phyloP scores from a whole-genome alignment of 2,113 vertebrate species.

The Sardina pilchardus region DNA sequence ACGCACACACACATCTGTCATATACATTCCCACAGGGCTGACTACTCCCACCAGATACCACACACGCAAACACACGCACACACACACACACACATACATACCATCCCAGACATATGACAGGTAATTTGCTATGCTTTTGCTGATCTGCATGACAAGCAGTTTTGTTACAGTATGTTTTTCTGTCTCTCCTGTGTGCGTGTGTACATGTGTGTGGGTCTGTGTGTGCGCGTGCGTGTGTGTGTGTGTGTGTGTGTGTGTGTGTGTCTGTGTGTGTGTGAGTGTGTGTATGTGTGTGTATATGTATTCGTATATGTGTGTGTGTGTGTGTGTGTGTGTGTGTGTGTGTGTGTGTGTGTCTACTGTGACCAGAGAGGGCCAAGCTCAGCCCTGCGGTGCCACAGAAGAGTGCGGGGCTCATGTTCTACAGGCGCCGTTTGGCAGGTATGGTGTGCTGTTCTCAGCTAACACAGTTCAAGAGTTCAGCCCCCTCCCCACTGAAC shows the following conservation, averaged over 20 bases:
- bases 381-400: too few relatives aligned
- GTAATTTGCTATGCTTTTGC: constrained; percentile 1
- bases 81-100: not conserved
- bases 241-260: constrained; percentile 2
- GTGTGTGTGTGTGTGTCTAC: constrained; percentile 17
- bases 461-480: too few relatives aligned
- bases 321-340: too few relatives aligned
- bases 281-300: constrained; percentile 3
- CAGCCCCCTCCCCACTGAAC: too few relatives aligned
- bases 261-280: constrained; percentile 26
- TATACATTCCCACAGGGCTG: not conserved
- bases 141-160: not conserved
- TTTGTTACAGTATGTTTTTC: constrained; percentile 1
- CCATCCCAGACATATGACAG: not conserved
- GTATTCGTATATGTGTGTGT: too few relatives aligned
- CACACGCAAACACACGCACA: not conserved
- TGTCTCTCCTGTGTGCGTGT: not conserved
- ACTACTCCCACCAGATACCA: not conserved
- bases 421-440: too few relatives aligned
- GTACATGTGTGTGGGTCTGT: constrained; percentile 20
- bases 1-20: not conserved
- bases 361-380: constrained; percentile 3
- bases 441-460: too few relatives aligned
- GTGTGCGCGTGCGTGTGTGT: constrained; percentile 19
- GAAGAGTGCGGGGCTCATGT: too few relatives aligned